Conservation (phyloP, 2,797 vertebrate genomes). For the Sebastes vulpes region DNA sequence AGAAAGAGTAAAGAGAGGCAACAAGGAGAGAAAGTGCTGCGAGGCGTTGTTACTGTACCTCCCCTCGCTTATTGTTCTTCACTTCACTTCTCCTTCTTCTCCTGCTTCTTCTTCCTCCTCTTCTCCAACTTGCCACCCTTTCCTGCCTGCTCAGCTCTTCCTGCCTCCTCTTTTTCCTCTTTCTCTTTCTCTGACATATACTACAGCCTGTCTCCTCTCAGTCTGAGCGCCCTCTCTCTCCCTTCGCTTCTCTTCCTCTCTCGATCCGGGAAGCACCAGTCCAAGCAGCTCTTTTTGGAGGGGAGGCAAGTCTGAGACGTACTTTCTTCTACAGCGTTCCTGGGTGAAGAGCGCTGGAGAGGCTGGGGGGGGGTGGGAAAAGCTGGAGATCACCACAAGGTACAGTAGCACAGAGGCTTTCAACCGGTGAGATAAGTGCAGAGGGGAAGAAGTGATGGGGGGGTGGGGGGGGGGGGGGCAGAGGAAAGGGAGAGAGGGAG, state of each 20-base stretch:
- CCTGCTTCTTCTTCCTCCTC: conserved; percentile 32
- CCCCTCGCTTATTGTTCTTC: conserved; percentile 42
- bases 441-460: conserved; percentile 12
- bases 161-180: conserved; percentile 10
- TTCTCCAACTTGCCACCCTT: conserved; percentile 54
- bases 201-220: conserved; percentile 24
- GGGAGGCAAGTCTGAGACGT: conserved; percentile 25
- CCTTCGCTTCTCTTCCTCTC: conserved; percentile 24
- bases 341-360: conserved; percentile 29
- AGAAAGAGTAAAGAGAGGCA: conserved; percentile 13
- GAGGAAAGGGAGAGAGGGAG: conserved; percentile 5
- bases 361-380: conserved; percentile 17
- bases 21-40: conserved; percentile 39
- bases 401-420: conserved; percentile 55
- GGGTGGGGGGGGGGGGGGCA: not conserved
- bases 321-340: conserved; percentile 58
- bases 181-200: conserved; percentile 24
- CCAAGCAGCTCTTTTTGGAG: conserved; percentile 33
- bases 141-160: conserved; percentile 39
- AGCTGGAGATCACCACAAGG: conserved; percentile 51
- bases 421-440: conserved; percentile 52
- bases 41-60: conserved; percentile 43
- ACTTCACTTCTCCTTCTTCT: conserved; percentile 35
- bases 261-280: conserved; percentile 23
- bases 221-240: conserved; percentile 34